A percentile compares a stretch with the other conserved stretches of the same genome.
These are phyloP conservation scores for Eristalinus sepulchralis DNA, from an alignment of 2,888 invertebrate species.

Conservation along the genomic window DNA sequence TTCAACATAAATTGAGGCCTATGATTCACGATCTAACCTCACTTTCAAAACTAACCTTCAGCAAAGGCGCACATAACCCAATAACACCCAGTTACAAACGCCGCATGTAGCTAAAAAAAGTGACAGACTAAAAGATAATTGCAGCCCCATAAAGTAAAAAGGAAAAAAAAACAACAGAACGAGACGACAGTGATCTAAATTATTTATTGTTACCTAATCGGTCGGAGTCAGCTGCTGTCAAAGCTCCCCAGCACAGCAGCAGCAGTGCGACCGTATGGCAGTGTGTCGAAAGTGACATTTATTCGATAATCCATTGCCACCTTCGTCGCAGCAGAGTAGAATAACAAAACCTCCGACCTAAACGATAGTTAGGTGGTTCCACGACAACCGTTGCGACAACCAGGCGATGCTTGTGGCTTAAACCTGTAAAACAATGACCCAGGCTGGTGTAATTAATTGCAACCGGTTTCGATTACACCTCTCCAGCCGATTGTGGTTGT, in stretches of 20 bases:
- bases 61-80: not conserved
- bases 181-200: slow-evolving; percentile 37
- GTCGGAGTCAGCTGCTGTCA: slow-evolving; percentile 22
- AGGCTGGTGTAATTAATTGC: slow-evolving; percentile 48
- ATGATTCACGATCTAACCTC: slow-evolving; percentile 3
- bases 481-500: slow-evolving; percentile 25
- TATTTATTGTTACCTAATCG: slow-evolving; percentile 37
- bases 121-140: not conserved
- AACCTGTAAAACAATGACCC: slow-evolving; percentile 54
- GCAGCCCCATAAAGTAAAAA: not conserved
- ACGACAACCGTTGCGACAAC: not conserved
- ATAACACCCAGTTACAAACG: not conserved
- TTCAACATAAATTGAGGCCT: not conserved
- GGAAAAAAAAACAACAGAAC: slow-evolving; percentile 14
- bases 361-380: slow-evolving; percentile 3
- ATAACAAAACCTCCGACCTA: slow-evolving; percentile 1
- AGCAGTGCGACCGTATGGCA: not conserved
- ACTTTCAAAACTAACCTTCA: slow-evolving; percentile 39
- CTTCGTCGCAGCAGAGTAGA: slow-evolving; percentile 28
- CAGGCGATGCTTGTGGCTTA: slow-evolving; percentile 27
- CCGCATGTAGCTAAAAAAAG: not conserved
- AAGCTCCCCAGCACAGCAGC: slow-evolving; percentile 10
- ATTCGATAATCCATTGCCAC: slow-evolving; percentile 40
- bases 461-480: slow-evolving; percentile 39
- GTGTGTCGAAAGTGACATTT: slow-evolving; percentile 1